Evolutionary conservation across 2,113 vertebrate genomes (phyloP).

Genomic region (Catharus fuscescens): DNA sequence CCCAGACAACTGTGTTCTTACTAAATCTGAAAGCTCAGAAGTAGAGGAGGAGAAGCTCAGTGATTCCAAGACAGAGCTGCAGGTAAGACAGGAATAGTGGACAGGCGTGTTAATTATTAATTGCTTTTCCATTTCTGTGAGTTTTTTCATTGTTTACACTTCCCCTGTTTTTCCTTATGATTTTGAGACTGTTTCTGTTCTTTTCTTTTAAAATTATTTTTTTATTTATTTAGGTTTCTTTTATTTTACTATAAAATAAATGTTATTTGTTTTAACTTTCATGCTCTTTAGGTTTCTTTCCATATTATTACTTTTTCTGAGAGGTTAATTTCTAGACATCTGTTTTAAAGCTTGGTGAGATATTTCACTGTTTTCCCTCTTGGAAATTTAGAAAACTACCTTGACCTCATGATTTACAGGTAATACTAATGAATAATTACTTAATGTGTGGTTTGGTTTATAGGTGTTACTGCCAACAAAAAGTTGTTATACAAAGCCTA

Average conservation of each 20-base stretch:
- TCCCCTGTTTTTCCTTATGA: background rate
- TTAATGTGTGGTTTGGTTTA: constrained; percentile 66
- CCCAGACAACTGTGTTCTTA: constrained; percentile 77
- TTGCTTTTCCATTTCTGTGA: background rate
- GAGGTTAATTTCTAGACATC: constrained; percentile 21
- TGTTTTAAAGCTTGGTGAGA: constrained; percentile 39
- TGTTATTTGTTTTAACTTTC: background rate
- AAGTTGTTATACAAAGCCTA: constrained; percentile 62
- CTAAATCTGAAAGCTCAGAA: constrained; percentile 77
- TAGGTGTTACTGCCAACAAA: constrained; percentile 60
- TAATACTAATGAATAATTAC: constrained; percentile 52
- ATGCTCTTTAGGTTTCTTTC: constrained; percentile 16
- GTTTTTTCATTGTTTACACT: background rate
- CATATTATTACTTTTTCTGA: constrained; percentile 1
- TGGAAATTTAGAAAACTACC: constrained; percentile 42
- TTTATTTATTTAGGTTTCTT: background rate
- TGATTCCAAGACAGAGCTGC: constrained; percentile 70
- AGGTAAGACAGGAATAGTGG: constrained; percentile 63
- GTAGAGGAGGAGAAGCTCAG: constrained; percentile 75
- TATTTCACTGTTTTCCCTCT: constrained; percentile 31
- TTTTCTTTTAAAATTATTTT: background rate
- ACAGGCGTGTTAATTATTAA: rapidly evolving
- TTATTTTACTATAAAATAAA: background rate
- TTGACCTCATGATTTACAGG: constrained; percentile 48
- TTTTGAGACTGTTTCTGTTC: background rate